Conservation (phyloP, 2,888 invertebrate genomes). For the Automeris io region DNA sequence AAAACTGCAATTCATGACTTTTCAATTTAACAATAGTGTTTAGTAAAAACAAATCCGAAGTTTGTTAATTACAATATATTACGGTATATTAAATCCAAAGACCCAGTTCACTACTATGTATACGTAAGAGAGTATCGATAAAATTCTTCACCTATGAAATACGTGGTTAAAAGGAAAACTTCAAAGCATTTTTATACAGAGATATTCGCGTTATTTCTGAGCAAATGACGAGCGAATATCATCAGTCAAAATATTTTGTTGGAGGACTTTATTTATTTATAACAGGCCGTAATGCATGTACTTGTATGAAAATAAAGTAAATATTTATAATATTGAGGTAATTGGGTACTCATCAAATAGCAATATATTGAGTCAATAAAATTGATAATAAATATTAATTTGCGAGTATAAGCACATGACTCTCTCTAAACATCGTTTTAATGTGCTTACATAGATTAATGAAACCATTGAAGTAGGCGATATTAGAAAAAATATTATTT, state of each 20-base stretch:
- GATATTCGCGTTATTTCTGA: neutral
- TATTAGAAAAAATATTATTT: too few relatives aligned
- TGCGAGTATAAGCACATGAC: too few relatives aligned
- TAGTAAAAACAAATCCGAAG: too few relatives aligned
- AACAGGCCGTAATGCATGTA: neutral
- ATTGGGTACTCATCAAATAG: neutral
- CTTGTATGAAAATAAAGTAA: neutral
- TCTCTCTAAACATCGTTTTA: too few relatives aligned
- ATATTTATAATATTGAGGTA: neutral
- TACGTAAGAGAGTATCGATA: neutral
- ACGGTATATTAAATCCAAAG: too few relatives aligned
- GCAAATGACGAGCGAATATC: constrained; percentile 1
- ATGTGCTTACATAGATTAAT: too few relatives aligned
- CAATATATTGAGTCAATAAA: neutral
- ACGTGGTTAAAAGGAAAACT: neutral
- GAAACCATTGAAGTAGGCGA: too few relatives aligned
- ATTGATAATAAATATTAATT: neutral
- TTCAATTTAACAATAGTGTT: too few relatives aligned
- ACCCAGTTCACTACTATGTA: too few relatives aligned
- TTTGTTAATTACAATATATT: too few relatives aligned
- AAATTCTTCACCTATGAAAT: neutral
- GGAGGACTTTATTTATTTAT: neutral
- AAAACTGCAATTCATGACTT: too few relatives aligned
- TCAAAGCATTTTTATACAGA: neutral
- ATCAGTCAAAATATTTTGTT: neutral